A percentile compares a stretch with the other conserved stretches of the same genome.
Conservation (phyloP, 2,797 vertebrate genomes). For the Neopelma chrysocephalum region DNA sequence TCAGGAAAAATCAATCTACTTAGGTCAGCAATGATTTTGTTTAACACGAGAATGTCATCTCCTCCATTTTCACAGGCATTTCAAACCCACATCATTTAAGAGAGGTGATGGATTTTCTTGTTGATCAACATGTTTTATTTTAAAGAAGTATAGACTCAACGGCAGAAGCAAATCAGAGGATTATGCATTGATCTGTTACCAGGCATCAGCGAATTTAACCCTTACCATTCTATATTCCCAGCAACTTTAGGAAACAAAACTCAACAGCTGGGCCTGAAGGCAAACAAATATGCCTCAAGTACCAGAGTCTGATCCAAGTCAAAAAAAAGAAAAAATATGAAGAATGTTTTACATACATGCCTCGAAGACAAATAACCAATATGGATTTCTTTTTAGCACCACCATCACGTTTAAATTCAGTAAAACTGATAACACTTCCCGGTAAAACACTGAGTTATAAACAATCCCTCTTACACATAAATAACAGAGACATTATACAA, state of each 20-base stretch:
- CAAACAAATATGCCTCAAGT: not conserved
- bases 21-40: not conserved
- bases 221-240: not conserved
- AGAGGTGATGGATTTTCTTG: not conserved
- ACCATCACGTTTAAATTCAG: not conserved
- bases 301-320: not conserved
- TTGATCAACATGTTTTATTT: not conserved
- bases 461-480: constrained; percentile 1
- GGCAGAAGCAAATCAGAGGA: not conserved
- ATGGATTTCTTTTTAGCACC: not conserved
- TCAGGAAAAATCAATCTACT: not conserved
- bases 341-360: not conserved
- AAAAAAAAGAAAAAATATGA: not conserved
- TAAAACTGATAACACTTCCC: not conserved
- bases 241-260: constrained; percentile 11
- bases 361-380: not conserved
- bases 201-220: not conserved
- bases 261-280: constrained; percentile 17
- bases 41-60: not conserved
- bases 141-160: not conserved
- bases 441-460: constrained; percentile 9
- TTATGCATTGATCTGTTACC: not conserved
- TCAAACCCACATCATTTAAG: not conserved
- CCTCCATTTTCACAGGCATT: constrained; percentile 12
- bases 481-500: constrained; percentile 55